These are phyloP conservation scores for Pampus argenteus DNA, from an alignment of 2,797 vertebrate genomes.

Conservation along the genomic window DNA sequence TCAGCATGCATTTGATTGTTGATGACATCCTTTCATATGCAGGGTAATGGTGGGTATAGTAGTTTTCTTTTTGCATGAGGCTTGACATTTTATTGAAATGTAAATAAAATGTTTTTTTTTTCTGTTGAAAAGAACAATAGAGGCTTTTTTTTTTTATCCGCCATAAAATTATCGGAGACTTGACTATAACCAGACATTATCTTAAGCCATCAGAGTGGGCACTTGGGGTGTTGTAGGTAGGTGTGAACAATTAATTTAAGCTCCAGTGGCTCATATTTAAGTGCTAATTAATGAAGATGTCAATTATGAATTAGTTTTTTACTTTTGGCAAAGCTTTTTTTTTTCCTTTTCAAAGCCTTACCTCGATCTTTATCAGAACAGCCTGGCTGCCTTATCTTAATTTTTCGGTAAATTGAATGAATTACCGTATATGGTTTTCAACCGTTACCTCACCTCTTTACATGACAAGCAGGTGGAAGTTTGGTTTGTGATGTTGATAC, in stretches of 20 bases:
- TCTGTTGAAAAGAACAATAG: constrained; percentile 16
- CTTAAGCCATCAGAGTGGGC: constrained; percentile 22
- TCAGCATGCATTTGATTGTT: constrained; percentile 34
- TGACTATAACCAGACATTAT: constrained; percentile 10
- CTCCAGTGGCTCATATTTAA: constrained; percentile 40
- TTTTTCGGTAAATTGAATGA: constrained; percentile 29
- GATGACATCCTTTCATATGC: constrained; percentile 22
- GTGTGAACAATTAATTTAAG: constrained; percentile 49
- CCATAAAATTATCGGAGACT: constrained; percentile 7
- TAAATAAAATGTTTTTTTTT: constrained; percentile 20
- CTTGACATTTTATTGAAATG: constrained; percentile 30
- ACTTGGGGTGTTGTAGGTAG: constrained; percentile 15
- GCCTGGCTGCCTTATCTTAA: constrained; percentile 1
- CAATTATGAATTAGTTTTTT: constrained; percentile 9
- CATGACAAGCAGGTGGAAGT: constrained; percentile 11
- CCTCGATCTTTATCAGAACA: constrained; percentile 25
- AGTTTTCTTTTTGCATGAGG: constrained; percentile 19
- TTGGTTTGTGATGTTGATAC: not conserved
- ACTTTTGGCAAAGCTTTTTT: constrained; percentile 15
- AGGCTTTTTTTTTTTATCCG: constrained; percentile 6
- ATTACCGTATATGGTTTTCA: constrained; percentile 12
- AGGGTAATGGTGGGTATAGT: constrained; percentile 13
- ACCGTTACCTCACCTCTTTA: not conserved
- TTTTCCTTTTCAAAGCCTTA: constrained; percentile 4
- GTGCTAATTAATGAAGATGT: constrained; percentile 52